phyloP scores from a whole-genome alignment of 2,888 invertebrate species.

The Cephus sareptanus region DNA sequence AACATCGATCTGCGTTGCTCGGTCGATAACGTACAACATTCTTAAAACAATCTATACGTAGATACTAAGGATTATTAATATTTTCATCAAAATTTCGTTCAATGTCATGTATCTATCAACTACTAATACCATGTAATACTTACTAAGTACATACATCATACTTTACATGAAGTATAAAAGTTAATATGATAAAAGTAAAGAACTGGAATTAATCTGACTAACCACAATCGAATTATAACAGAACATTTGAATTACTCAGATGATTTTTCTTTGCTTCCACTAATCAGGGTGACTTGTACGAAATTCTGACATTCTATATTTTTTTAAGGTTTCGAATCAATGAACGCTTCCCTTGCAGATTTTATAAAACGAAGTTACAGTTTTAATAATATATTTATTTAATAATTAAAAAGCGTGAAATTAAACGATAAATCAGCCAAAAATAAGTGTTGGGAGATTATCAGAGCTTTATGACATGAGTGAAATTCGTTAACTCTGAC shows the following conservation, averaged over 20 bases:
- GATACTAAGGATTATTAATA: not conserved
- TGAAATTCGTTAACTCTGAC: not conserved
- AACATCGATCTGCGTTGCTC: not conserved
- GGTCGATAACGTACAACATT: not conserved
- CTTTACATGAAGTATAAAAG: not conserved
- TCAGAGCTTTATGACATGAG: not conserved
- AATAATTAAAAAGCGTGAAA: not conserved
- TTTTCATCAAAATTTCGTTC: too few species aligned
- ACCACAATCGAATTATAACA: not conserved
- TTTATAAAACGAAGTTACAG: too few species aligned
- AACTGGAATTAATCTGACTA: not conserved
- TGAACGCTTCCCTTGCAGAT: not conserved
- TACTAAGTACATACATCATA: not conserved
- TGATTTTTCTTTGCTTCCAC: not conserved
- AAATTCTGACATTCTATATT: not conserved
- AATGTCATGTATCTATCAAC: not conserved
- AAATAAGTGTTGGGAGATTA: not conserved
- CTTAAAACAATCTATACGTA: not conserved
- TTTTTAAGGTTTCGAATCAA: not conserved
- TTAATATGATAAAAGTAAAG: not conserved
- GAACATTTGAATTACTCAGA: not conserved
- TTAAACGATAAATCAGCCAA: not conserved
- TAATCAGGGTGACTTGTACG: not conserved
- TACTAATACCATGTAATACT: not conserved
- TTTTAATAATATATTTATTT: not conserved